A percentile compares a stretch with the other conserved stretches of the same genome.
phyloP scores from a whole-genome alignment of 2,888 invertebrate genomes.

The Tenthredo amoena region DNA sequence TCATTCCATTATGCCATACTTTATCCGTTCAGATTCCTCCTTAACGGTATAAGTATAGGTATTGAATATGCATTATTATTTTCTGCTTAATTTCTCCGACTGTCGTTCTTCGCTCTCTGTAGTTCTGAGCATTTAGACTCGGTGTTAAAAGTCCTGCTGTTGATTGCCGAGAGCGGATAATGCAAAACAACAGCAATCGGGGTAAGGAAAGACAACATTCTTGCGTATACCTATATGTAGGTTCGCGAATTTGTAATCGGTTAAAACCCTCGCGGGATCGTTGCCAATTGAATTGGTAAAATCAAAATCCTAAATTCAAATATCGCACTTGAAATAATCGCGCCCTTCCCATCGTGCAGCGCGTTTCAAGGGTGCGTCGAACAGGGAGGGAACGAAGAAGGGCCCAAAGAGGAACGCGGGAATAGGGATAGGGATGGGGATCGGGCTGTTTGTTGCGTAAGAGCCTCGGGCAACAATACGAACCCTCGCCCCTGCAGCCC shows the following conservation, averaged over 20 bases:
- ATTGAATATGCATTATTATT: slow-evolving; percentile 40
- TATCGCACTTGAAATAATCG: slow-evolving; percentile 69
- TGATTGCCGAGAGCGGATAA: background rate
- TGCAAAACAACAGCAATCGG: background rate
- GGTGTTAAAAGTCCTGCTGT: background rate
- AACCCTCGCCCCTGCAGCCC: slow-evolving; percentile 59
- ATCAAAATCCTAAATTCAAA: slow-evolving; percentile 71
- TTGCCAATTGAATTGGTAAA: slow-evolving; percentile 61
- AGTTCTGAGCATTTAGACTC: background rate
- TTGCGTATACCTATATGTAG: background rate
- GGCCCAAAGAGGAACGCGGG: slow-evolving; percentile 3
- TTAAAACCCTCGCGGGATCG: slow-evolving; percentile 52
- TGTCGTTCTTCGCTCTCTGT: background rate
- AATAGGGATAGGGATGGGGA: background rate
- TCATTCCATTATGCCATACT: background rate
- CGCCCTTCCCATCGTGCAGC: slow-evolving; percentile 41
- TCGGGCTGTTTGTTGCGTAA: slow-evolving; percentile 55
- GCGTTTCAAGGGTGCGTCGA: slow-evolving; percentile 41
- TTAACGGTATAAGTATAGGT: background rate
- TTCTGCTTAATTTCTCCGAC: background rate
- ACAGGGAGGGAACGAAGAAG: background rate
- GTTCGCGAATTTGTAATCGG: slow-evolving; percentile 25
- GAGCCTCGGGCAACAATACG: slow-evolving; percentile 52
- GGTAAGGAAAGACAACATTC: background rate
- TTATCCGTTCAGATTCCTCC: slow-evolving; percentile 21